Percentiles rank a stretch among this genome's conserved stretches.
Evolutionary conservation across 1,140 invertebrate species (phyloP).

Genomic region (Hylaeus anthracinus): DNA sequence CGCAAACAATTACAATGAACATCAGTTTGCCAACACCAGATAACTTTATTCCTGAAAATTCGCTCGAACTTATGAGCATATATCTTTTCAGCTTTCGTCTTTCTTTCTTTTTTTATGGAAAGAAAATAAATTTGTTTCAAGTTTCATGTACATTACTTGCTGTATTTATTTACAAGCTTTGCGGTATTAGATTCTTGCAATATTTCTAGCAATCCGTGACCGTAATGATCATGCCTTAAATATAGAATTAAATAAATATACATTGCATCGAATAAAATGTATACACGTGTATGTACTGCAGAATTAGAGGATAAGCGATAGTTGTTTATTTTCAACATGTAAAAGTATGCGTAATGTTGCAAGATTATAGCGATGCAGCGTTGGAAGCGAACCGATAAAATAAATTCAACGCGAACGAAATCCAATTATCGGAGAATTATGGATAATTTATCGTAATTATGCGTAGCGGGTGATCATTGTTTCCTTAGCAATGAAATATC

Average conservation of each 20-base stretch:
- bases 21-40: conserved; percentile 8
- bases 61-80: neutral
- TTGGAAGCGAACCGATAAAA: neutral
- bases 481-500: neutral
- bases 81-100: neutral
- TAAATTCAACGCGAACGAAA: neutral
- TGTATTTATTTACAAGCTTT: neutral
- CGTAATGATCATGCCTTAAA: conserved; percentile 5
- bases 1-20: neutral
- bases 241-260: conserved; percentile 4
- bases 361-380: neutral
- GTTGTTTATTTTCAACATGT: neutral
- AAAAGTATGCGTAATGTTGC: conserved; percentile 26
- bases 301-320: neutral
- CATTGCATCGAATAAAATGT: neutral
- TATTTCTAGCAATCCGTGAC: neutral
- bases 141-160: neutral
- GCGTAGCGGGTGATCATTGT: neutral
- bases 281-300: neutral
- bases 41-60: neutral
- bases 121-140: neutral
- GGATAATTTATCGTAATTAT: neutral
- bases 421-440: neutral
- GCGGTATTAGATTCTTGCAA: neutral
- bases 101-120: neutral